Conservation (phyloP, 2,888 invertebrate species). For the Agriotes lineatus region DNA sequence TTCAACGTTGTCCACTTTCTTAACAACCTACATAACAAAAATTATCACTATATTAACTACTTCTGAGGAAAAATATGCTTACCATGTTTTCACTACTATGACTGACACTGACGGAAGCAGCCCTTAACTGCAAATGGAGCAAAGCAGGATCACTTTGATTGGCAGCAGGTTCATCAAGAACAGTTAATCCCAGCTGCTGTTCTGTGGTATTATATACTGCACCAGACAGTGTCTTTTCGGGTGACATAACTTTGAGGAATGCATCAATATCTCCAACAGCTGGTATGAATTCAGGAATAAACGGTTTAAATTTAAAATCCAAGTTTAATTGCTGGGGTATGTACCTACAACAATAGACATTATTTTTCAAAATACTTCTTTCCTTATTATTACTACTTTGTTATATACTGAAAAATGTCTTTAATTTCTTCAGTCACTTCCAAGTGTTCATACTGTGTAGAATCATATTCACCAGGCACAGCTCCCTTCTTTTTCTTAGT, state of each 20-base stretch:
- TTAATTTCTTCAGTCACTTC: slow-evolving; percentile 87
- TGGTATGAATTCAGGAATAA: slow-evolving; percentile 96
- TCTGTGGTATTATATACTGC: slow-evolving; percentile 55
- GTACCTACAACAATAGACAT: slow-evolving; percentile 73
- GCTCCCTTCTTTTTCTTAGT: slow-evolving; percentile 49
- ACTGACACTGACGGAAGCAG: slow-evolving; percentile 69
- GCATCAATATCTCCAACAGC: slow-evolving; percentile 99
- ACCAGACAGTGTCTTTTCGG: slow-evolving; percentile 71
- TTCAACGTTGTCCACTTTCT: slow-evolving; percentile 86
- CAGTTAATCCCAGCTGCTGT: slow-evolving; percentile 73
- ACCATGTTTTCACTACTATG: slow-evolving; percentile 59
- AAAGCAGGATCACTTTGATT: slow-evolving; percentile 97
- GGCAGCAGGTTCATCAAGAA: slow-evolving; percentile 95
- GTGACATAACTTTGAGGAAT: slow-evolving; percentile 92
- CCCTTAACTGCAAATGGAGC: slow-evolving; percentile 89
- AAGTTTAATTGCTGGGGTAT: slow-evolving; percentile 93
- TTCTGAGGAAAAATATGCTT: no score
- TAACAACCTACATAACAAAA: slow-evolving; percentile 71
- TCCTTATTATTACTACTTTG: slow-evolving; percentile 70
- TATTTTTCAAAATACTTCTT: not conserved
- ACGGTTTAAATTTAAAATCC: slow-evolving; percentile 91
- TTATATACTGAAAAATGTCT: slow-evolving; percentile 93
- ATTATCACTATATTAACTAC: no score
- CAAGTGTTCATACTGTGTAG: slow-evolving; percentile 85
- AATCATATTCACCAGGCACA: slow-evolving; percentile 77